A percentile compares a stretch with the other conserved stretches of the same genome.
phyloP scores from a whole-genome alignment of 2,113 vertebrate species.

The Panthera tigris region DNA sequence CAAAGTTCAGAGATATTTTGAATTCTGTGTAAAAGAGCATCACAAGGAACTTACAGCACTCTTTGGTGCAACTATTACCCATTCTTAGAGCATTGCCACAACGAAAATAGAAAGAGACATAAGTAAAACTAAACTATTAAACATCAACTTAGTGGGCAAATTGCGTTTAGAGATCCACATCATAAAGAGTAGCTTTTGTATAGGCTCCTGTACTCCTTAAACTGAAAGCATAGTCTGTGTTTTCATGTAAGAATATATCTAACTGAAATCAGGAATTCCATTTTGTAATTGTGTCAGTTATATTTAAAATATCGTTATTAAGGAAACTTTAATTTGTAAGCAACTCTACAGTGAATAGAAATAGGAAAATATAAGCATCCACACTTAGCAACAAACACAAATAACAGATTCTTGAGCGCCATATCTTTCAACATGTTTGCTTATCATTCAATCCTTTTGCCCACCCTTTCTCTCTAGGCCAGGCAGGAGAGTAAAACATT shows the following conservation, averaged over 20 bases:
- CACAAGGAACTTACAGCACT: not conserved
- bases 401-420: conserved; percentile 49
- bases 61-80: not conserved
- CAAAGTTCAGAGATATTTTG: conserved; percentile 42
- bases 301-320: conserved; percentile 16
- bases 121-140: conserved; percentile 27
- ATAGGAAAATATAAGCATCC: conserved; percentile 57
- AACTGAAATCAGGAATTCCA: conserved; percentile 8
- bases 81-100: conserved; percentile 39
- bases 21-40: conserved; percentile 20
- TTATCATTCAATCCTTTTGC: conserved; percentile 51
- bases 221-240: not conserved
- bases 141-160: not conserved
- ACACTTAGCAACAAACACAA: not conserved
- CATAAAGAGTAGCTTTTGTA: conserved; percentile 63
- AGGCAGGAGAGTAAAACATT: conserved; percentile 57
- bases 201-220: conserved; percentile 62
- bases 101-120: conserved; percentile 55
- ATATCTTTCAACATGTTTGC: conserved; percentile 57
- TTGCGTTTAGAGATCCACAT: conserved; percentile 26
- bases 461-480: conserved; percentile 45
- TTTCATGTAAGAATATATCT: conserved; percentile 7
- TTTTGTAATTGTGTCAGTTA: conserved; percentile 7
- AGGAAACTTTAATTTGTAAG: not conserved
- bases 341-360: not conserved